Evolutionary conservation across 2,888 invertebrate species (phyloP).

Genomic region (Torymus auratus): DNA sequence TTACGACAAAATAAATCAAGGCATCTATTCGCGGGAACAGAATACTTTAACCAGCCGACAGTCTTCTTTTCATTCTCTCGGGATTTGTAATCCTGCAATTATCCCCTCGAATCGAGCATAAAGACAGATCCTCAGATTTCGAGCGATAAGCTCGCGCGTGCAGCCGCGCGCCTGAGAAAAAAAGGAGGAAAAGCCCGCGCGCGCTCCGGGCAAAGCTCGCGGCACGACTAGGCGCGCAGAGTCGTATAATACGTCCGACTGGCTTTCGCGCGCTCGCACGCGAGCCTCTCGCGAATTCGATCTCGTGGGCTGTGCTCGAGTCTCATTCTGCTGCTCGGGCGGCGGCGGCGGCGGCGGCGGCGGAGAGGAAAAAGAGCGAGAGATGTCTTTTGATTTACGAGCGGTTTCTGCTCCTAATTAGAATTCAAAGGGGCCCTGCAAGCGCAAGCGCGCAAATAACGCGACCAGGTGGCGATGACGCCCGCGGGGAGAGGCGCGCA

Average conservation of each 20-base stretch:
- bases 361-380: background rate
- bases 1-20: too few species aligned
- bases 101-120: conserved; percentile 8
- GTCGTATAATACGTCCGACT: too few species aligned
- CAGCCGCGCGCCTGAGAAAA: background rate
- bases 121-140: conserved; percentile 34
- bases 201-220: too few species aligned
- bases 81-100: background rate
- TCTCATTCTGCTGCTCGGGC: too few species aligned
- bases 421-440: conserved; percentile 60
- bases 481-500: conserved; percentile 17
- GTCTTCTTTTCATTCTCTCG: background rate
- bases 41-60: background rate
- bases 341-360: too few species aligned
- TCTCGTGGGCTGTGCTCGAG: background rate
- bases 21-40: too few species aligned
- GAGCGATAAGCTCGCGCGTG: conserved; percentile 12
- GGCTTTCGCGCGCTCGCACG: too few species aligned
- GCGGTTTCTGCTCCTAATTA: conserved; percentile 60
- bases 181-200: conserved; percentile 7
- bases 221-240: too few species aligned
- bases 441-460: background rate
- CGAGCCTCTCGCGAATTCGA: conserved; percentile 20
- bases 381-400: conserved; percentile 56
- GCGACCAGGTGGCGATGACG: conserved; percentile 48